Evolutionary conservation across 2,888 invertebrate species (phyloP), one percentile per base, ranked within the genome.

Genomic region (Athalia cordata): DNA sequence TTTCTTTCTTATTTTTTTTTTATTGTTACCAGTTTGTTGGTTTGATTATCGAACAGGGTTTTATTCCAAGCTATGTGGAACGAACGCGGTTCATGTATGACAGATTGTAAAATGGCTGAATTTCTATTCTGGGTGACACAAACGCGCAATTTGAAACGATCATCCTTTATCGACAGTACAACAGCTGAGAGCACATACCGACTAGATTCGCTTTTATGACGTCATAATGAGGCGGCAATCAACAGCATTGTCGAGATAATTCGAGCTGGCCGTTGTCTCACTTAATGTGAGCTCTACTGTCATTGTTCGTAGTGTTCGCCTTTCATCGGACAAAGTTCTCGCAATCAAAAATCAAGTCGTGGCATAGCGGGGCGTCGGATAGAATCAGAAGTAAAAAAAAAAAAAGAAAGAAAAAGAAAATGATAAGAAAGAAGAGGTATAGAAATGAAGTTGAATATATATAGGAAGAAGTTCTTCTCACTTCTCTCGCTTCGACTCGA

Each of bases 161-260:
- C 75, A 87, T 86, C 85, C 87, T 87, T 83, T 84, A 86, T 84
- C 87, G 85, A 81, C 79, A 82, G 77, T 83, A 81, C 49, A 52
- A 64, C 15, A 15, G 65, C 72, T 55, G 62, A 81, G 80, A 81
- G 83, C 83, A 81, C 84, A 85, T 83, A 85, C 84, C 82, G 84
- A 84, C 88, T 87, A 88, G 86, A 88, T 87, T 88, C 86, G 85
- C 87, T 87, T 87, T 87, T 87, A 85, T 89, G 89, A 90, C 89
- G 89, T 90, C 89, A 89, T 89, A 89, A 89, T 88, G 87, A 88
- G 88, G 83, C 87, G 83, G 82, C 89, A 89, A 89, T 89, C 89
- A 89, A 87, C 85, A 85, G 89, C 87, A 89, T 89, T 89, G 89
- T 89, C 89, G 87, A 87, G 87, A 87, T 89, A 89, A 89, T 90